A percentile compares a stretch with the other conserved stretches of the same genome.
Evolutionary conservation across 2,888 invertebrate species (phyloP).

Genomic region (Caenorhabditis parvicauda): DNA sequence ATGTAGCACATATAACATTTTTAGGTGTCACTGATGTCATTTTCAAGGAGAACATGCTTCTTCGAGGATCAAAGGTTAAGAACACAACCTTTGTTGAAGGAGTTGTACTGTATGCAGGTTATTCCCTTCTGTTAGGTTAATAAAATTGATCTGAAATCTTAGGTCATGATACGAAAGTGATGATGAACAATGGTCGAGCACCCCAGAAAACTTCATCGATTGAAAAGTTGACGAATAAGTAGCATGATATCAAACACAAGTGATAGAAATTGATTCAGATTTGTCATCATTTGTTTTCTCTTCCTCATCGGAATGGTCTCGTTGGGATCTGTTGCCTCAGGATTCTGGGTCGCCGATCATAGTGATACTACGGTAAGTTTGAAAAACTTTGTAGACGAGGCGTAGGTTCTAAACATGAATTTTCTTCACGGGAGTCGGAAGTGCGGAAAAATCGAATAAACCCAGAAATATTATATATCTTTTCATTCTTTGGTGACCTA

Average conservation of each 20-base stretch:
- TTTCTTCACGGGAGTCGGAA: too few species aligned
- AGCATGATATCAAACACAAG: slow-evolving; percentile 1
- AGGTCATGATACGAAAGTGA: slow-evolving; percentile 94
- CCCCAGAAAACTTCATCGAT: slow-evolving; percentile 74
- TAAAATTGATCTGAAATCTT: slow-evolving; percentile 35
- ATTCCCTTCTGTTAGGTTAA: slow-evolving; percentile 19
- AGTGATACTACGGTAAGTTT: too few species aligned
- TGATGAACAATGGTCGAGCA: slow-evolving; percentile 93
- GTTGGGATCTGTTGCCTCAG: slow-evolving; percentile 71
- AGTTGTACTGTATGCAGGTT: slow-evolving; percentile 88
- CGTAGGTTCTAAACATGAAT: too few species aligned
- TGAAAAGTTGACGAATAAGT: slow-evolving; percentile 83
- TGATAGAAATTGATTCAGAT: slow-evolving; percentile 16
- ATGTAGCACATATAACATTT: neutral
- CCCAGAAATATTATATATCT: too few species aligned
- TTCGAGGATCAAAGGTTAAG: slow-evolving; percentile 88
- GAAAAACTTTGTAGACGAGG: too few species aligned
- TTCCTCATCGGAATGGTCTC: slow-evolving; percentile 76
- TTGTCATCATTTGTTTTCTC: slow-evolving; percentile 73
- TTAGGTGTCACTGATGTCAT: slow-evolving; percentile 57
- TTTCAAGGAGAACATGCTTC: slow-evolving; percentile 84
- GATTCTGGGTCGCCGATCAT: slow-evolving; percentile 19
- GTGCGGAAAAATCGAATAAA: too few species aligned
- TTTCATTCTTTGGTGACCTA: too few species aligned
- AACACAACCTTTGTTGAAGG: slow-evolving; percentile 96